A percentile compares a stretch with the other conserved stretches of the same genome.
These are phyloP conservation scores for Tangachromis dhanisi DNA, from an alignment of 2,113 vertebrate species.

Conservation along the genomic window DNA sequence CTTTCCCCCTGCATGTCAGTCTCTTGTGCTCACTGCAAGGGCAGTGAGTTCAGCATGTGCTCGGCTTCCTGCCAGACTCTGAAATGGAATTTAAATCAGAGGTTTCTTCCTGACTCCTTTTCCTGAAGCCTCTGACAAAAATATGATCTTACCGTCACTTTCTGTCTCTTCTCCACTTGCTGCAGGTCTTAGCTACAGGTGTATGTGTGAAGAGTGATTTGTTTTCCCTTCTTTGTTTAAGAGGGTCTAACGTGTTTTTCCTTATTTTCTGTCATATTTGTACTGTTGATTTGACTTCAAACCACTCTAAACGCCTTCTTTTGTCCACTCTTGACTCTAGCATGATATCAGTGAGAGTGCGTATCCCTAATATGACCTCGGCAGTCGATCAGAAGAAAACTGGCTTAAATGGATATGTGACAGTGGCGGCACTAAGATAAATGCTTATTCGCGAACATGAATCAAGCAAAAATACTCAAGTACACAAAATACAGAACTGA, in stretches of 20 bases:
- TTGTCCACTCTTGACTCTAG: background rate
- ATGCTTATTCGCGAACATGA: background rate
- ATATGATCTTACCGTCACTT: background rate
- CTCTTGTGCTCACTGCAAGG: background rate
- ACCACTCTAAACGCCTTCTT: background rate
- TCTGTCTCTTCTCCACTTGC: background rate
- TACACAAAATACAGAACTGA: background rate
- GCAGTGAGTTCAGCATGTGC: constrained; percentile 9
- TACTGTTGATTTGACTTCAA: background rate
- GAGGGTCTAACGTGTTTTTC: background rate
- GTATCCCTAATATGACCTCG: background rate
- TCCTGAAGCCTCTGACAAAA: background rate
- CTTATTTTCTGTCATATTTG: background rate
- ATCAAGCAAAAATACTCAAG: background rate
- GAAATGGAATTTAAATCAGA: background rate
- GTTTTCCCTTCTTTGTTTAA: background rate
- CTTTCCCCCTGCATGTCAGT: background rate
- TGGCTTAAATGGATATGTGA: background rate
- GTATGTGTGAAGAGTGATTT: background rate
- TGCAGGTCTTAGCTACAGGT: background rate
- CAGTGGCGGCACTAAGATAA: background rate
- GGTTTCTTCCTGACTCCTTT: background rate
- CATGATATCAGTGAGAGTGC: background rate
- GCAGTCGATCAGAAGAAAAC: background rate
- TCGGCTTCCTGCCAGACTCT: background rate